Percentiles rank a stretch among this genome's conserved stretches.
These are phyloP conservation scores for Eleutherodactylus coqui DNA, from an alignment of 2,797 vertebrate genomes.

Conservation along the genomic window DNA sequence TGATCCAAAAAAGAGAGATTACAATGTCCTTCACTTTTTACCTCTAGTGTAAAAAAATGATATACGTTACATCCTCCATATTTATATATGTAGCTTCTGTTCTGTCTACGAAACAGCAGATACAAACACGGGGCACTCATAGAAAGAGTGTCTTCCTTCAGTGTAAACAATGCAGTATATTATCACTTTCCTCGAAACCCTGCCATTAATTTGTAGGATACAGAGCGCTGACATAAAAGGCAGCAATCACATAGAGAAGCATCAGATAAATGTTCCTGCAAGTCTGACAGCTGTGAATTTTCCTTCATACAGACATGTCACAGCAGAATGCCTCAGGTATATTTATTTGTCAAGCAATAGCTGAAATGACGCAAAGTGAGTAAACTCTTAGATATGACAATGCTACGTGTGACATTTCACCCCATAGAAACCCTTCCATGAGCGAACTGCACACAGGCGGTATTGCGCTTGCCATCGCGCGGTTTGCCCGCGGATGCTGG, in stretches of 20 bases:
- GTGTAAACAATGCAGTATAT: not conserved
- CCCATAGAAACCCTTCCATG: not conserved
- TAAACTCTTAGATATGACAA: not conserved
- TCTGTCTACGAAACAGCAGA: not conserved
- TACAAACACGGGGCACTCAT: too few species aligned
- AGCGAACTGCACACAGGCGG: too few species aligned
- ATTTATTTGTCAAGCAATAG: slow-evolving; percentile 12
- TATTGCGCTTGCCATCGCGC: too few species aligned
- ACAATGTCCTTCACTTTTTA: not conserved
- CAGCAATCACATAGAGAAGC: slow-evolving; percentile 5
- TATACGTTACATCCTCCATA: too few species aligned
- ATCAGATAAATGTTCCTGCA: not conserved
- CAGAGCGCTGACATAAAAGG: not conserved
- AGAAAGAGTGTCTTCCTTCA: not conserved
- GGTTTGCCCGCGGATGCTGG: too few species aligned
- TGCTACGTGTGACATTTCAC: not conserved
- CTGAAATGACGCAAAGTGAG: not conserved
- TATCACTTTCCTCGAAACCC: not conserved
- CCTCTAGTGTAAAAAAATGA: not conserved
- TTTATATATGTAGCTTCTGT: not conserved
- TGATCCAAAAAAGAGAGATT: not conserved
- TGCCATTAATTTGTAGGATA: not conserved
- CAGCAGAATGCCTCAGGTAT: not conserved
- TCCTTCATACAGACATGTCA: not conserved
- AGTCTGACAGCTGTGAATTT: slow-evolving; percentile 1